Base-by-base conservation (phyloP, 2,888 invertebrate species). In the Pteria penguin region DNA sequence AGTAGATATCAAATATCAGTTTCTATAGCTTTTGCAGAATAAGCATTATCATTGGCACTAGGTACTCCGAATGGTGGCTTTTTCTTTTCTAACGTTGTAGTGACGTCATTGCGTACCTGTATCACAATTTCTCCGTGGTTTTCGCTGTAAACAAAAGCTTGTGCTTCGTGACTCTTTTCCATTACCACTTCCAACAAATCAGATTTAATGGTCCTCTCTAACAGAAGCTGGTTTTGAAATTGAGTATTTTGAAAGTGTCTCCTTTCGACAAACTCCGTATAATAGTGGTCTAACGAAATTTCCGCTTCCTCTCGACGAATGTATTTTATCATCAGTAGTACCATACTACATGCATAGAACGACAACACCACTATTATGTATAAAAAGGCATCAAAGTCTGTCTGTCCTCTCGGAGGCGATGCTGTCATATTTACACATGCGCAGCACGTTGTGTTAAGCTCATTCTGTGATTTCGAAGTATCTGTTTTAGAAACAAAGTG, bases 361-460 rank as follows among this genome's bases (percentile, higher is more conserved):
- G 83, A 82, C 52, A 88, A 78, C 3, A 88, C 88, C 18, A 88
- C 85, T 2, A 88, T 84, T 29, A 88, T 88, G 72, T 88, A 88
- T 33, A 86, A 63, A 45, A 88, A 85, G 1, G 87, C 87, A 61
- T 87, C 86, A 14, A 36, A 36, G 45, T 36, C 45, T 36, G 45
- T 36, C 45, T 36, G 45, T 14, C 45, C 45, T 5, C 14, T 36
- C 45, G 5, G 45, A 36, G 45, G 14, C 8, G 45, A 36, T 14
- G 14, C 14, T 14, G 45, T 36, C 14, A 14, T 14, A 14, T 36
- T 36, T 14, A 11, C 14, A 14, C 45, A 36, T 11, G 45, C 8
- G 14, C 45, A 36, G 45, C 45, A 36, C 5, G 45, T 36, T 5
- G 14, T 14, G 14, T 36, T 36, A 11, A 14, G n/a, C n/a, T n/a